Conservation (phyloP, 2,797 vertebrate species). For the Xiphorhynchus erythropygius region DNA sequence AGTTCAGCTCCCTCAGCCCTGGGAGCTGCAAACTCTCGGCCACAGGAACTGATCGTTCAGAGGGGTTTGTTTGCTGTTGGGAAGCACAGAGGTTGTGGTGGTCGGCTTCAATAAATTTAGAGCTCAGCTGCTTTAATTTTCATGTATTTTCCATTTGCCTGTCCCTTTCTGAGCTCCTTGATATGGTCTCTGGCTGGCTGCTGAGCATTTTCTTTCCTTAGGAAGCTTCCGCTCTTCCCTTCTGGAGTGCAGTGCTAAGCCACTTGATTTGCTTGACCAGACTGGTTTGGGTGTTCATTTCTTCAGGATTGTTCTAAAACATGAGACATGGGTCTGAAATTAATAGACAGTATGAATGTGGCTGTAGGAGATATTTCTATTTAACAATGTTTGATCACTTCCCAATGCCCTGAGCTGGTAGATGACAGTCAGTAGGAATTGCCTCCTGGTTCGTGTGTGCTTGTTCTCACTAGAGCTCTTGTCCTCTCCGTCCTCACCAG, state of each 20-base stretch:
- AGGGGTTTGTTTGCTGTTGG: background rate
- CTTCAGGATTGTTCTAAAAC: background rate
- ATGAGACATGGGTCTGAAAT: background rate
- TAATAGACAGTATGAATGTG: background rate
- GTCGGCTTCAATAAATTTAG: background rate
- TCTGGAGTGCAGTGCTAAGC: background rate
- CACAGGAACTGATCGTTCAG: background rate
- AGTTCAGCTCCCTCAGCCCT: background rate
- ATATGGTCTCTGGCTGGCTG: background rate
- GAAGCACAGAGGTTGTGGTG: background rate
- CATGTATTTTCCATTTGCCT: background rate
- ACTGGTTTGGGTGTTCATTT: background rate
- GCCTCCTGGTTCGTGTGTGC: background rate
- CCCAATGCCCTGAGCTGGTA: too few species aligned
- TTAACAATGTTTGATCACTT: background rate
- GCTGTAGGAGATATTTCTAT: background rate
- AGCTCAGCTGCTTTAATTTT: background rate
- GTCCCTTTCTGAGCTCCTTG: background rate
- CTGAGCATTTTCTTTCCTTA: background rate
- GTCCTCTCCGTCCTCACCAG: background rate
- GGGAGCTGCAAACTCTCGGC: background rate
- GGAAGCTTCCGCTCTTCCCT: background rate
- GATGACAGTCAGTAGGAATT: too few species aligned
- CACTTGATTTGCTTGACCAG: background rate
- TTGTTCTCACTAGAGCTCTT: background rate